These are phyloP conservation scores for Poeciliopsis paucimaculata DNA, from an alignment of 2,797 vertebrate species.

Conservation along the genomic window DNA sequence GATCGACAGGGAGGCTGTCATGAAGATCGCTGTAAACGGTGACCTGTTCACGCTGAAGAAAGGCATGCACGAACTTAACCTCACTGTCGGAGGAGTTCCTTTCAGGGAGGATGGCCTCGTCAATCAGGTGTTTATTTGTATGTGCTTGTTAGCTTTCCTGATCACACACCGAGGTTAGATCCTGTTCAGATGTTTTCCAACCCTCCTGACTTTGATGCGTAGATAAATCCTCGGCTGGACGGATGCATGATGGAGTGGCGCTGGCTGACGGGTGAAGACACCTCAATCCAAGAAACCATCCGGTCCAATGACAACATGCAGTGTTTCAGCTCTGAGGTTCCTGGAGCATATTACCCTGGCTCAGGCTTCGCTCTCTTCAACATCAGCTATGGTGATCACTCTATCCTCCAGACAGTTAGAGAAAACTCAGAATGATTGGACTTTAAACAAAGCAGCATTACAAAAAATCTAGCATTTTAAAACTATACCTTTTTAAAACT, in stretches of 20 bases:
- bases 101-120: constrained; percentile 89
- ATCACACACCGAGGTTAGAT: neutral
- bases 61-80: constrained; percentile 93
- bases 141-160: constrained; percentile 16
- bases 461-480: neutral
- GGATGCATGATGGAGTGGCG: constrained; percentile 94
- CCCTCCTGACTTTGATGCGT: neutral
- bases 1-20: constrained; percentile 94
- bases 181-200: constrained; percentile 16
- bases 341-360: constrained; percentile 90
- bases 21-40: constrained; percentile 95
- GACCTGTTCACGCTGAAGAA: constrained; percentile 89
- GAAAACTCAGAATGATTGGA: neutral
- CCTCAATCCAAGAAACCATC: constrained; percentile 90
- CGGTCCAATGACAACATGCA: constrained; percentile 91
- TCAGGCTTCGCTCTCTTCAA: constrained; percentile 89
- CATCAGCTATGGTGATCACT: constrained; percentile 83
- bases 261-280: constrained; percentile 92
- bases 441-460: neutral
- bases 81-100: constrained; percentile 94
- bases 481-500: neutral
- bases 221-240: constrained; percentile 96
- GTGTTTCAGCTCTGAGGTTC: constrained; percentile 86
- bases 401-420: neutral
- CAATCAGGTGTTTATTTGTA: constrained; percentile 83